Base-by-base conservation (phyloP, 2,797 vertebrate genomes). In the Gymnoscopelus microlampas region DNA sequence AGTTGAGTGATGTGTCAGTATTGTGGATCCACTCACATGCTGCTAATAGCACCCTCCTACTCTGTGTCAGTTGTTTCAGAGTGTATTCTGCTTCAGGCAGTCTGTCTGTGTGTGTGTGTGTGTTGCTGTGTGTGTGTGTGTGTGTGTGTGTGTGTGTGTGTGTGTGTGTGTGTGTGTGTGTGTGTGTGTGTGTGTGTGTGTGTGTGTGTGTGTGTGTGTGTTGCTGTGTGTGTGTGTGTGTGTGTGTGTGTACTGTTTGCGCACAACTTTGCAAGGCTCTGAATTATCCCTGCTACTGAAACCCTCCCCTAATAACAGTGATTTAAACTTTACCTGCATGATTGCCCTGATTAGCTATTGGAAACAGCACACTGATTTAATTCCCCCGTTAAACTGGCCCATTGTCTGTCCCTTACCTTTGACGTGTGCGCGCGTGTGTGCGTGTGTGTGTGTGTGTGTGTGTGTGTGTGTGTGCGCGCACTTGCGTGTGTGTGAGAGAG, bases 261-360 rank as follows among this genome's bases (percentile, higher is more conserved):
- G 69, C 68, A 68, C 67, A 64, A 49, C 70, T 60, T 73, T 70
- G 58, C 12, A 9, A 72, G 60, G 49, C 76, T 54, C 58, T 11
- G 44, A 71, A 88, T 85, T 79, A 85, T 85, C 83, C 68, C 49
- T 79, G 80, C 73, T 59, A 78, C 74, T 85, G 61, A 87, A 78
- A 62, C 78, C 69, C 60, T 67, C 53, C 67, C 53, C 67, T 83
- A 87, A 89, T 89, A 79, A 79, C 71, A 79, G 77, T 76, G 78
- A 90, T 90, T 88, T 82, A 82, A 88, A 85, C 70, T 76, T 77
- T 80, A 89, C 79, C 83, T 89, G 82, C 82, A 74, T 80, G 84
- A 66, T 71, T 89, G 81, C 79, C 67, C 79, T 89, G 81, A 91
- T 87, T 85, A 76, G 75, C 81, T 71, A 71, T 85, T 83, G 78